Base-by-base conservation (phyloP, 2,113 vertebrate species). In the Gila orcuttii region DNA sequence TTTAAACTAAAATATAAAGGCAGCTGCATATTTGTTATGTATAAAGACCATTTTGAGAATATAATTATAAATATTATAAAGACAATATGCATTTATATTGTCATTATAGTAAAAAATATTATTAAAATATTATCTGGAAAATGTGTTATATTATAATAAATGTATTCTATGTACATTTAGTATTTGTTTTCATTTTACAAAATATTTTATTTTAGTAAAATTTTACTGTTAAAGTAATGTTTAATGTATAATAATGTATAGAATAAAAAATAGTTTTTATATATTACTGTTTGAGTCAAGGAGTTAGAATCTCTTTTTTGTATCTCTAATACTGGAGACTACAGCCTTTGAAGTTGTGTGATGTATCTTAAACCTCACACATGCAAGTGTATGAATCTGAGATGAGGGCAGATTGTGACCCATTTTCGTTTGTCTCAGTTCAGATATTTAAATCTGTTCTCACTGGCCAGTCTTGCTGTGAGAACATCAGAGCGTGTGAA, bases 401-500 rank as follows among this genome's bases (percentile, higher is more conserved):
- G 86, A 85, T 77, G 59, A 77, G 79, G 87, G 81, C 88, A 89
- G 88, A 89, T 86, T 91, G 84, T 86, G 86, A 86, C 88, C 88
- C 75, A 88, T 84, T 90, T 91, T 74, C 71, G 47, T 69, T 77
- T 45, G 47, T 57, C 82, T 86, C 73, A 74, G 66, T 75, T 66
- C 47, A 57, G 55, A 71, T 82, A 69, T 88, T 81, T 60, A 86
- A 89, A 85, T 85, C 77, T 68, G 82, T 50, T 82, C 71, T 78
- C 59, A 73, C 81, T 71, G 21, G 31, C 47, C 66, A 33, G 21
- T 64, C 68, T 77, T 28, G 31, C 55, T 66, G 28, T 36, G 39
- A 79, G 80, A 79, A 60, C n/a, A 15, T 52, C 57, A 42, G 33
- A 28, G 64, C 77, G 45, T 50, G 74, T 83, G 79, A 78, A 83